Evolutionary conservation across 2,113 vertebrate species (phyloP), one percentile per base, ranked within the genome.

Genomic region (Xiphophorus maculatus): DNA sequence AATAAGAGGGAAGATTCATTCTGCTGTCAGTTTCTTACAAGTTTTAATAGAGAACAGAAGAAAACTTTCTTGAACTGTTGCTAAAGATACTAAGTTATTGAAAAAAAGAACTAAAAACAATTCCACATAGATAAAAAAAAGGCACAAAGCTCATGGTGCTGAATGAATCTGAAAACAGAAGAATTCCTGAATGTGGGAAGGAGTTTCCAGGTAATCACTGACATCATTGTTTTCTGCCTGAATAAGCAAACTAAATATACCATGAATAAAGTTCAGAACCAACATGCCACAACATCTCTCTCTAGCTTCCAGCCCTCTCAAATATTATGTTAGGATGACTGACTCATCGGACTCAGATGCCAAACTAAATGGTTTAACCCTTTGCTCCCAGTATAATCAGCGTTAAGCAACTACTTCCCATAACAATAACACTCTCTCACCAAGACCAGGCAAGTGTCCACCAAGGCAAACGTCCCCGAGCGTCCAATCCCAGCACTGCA

Each of bases 401-500:
- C 9, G 10, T 3, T 66, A 15, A 1, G 4, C 15, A 70, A 63
- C 29, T 27, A 14, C 70, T 63, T 35, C 22, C 25, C 74, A 68
- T 67, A 27, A 14, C 32, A 5, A 22, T 28, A 7, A 48, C 3
- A 11, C 12, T 5, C 35, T 51, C 96, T 96, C 91, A 99, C 98
- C 96, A 98, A 92, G 73, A 99, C 90, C 33, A 99, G 96, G 90
- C 96, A 99, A 29, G 96, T 97, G 89, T 99, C 98, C 71, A 98
- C 97, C 79, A 99, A 94, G 1, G 97, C 98, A 76, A 99, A 97
- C 0, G 97, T 98, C 73, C 98, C 98, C 0, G 97, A 98, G 17
- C 97, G 96, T 37, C 98, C 98, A 51, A 99, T 98, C n/a, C 98
- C 98, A 0, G 98, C 98, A 9, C 97, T 99, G 91, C 97, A 99